phyloP scores from a whole-genome alignment of 2,113 vertebrate genomes.

The Festucalex cinctus region DNA sequence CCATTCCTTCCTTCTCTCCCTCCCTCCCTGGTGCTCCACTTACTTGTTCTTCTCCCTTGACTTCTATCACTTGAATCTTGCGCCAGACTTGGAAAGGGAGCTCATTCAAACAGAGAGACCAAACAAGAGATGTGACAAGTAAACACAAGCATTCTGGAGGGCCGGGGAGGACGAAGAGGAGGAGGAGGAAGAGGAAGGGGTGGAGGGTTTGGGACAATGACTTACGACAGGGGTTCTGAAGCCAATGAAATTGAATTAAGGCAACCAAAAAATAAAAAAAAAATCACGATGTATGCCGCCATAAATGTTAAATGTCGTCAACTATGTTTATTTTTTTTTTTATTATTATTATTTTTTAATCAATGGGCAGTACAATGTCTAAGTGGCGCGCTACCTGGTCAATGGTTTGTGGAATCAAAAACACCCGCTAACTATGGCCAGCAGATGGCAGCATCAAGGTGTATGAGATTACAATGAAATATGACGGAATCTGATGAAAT shows the following conservation, averaged over 20 bases:
- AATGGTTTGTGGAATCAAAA: no score
- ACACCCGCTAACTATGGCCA: no score
- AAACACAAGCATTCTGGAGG: constrained; percentile 17
- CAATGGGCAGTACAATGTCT: no score
- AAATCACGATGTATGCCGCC: no score
- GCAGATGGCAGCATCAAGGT: no score
- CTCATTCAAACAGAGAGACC: not conserved
- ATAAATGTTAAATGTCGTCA: no score
- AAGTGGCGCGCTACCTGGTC: no score
- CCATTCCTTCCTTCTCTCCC: not conserved
- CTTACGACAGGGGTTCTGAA: constrained; percentile 39
- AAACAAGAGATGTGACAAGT: constrained; percentile 19
- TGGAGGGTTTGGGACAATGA: constrained; percentile 24
- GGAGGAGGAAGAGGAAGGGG: constrained; percentile 6
- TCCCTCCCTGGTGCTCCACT: not conserved
- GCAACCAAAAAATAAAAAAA: no score
- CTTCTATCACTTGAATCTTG: not conserved
- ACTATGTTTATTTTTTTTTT: no score
- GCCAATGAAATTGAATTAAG: constrained; percentile 17
- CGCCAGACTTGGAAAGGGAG: constrained; percentile 11
- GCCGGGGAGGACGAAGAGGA: not conserved
- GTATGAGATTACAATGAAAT: no score
- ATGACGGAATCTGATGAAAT: no score
- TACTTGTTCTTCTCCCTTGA: not conserved
- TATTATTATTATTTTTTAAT: no score